Evolutionary conservation across 2,888 invertebrate species (phyloP).

Genomic region (Lucinisca nassula): DNA sequence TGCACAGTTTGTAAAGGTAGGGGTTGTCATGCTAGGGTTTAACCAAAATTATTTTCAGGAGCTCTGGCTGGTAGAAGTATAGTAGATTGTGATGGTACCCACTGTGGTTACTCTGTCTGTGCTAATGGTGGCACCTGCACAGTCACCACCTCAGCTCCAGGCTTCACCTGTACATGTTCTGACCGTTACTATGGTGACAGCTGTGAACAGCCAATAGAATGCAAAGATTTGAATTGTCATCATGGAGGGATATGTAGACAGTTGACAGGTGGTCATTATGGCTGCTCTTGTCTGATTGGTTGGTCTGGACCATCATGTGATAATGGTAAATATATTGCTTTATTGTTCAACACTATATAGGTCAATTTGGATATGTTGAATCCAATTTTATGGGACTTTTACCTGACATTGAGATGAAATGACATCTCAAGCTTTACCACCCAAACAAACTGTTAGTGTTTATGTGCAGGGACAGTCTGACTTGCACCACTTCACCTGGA

Average conservation of each 20-base stretch:
- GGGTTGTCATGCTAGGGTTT: too few species aligned
- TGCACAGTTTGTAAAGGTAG: too few species aligned
- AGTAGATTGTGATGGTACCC: slow-evolving; percentile 49
- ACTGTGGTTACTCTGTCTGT: slow-evolving; percentile 46
- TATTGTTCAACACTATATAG: too few species aligned
- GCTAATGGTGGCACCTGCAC: slow-evolving; percentile 42
- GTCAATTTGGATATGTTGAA: too few species aligned
- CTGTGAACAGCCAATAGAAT: slow-evolving; percentile 39
- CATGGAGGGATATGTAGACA: slow-evolving; percentile 40
- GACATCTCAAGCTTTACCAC: too few species aligned
- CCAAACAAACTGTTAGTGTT: too few species aligned
- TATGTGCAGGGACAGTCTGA: too few species aligned
- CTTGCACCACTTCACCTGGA: too few species aligned
- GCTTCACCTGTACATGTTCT: slow-evolving; percentile 40
- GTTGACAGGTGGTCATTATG: background rate
- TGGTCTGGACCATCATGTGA: slow-evolving; percentile 39
- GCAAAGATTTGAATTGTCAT: slow-evolving; percentile 23
- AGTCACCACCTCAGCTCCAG: background rate
- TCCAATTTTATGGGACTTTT: too few species aligned
- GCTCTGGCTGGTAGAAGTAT: slow-evolving; percentile 42
- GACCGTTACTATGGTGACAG: slow-evolving; percentile 28
- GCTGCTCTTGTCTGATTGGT: slow-evolving; percentile 46
- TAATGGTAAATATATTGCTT: background rate
- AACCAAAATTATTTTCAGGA: too few species aligned
- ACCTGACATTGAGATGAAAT: too few species aligned